Base-by-base conservation (phyloP, 2,113 vertebrate species). In the Chauna torquata region DNA sequence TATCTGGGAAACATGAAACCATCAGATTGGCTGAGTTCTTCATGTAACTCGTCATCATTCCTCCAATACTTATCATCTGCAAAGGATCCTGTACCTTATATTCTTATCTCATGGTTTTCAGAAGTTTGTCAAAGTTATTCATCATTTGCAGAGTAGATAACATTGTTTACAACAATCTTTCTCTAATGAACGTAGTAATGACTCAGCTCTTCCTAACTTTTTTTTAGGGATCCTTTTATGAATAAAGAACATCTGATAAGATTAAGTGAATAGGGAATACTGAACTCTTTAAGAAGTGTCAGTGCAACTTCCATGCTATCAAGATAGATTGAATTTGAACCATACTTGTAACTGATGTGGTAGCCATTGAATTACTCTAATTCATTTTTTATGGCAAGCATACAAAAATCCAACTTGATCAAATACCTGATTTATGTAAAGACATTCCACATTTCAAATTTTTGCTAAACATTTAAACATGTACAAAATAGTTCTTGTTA, bases 11-110 rank as follows among this genome's bases (percentile, higher is more conserved):
- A 9, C 0, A 0, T 9, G 20, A 52, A 45, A 9, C 18, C 28
- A 62, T 36, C 17, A 0, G 0, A 7, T 70, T 3, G 3, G 12
- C 18, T 30, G 32, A 77, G 12, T 16, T 70, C 36, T 68, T 69
- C 18, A 54, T 23, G 19, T 13, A 77, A 45, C 24, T 54, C 22
- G 42, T 54, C 20, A 77, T 12, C 32, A 30, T 72, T 77, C 30
- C 30, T 65, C 20, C 24, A 82, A 58, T 30, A n/a, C 8, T 44
- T 42, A 36, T 5, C 24, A 52, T 40, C 19, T n/a, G 25, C 50
- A 82, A 34, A 8, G 49, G n/a, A 19, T 82, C 5, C 8, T 61
- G 2, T 62, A 49, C 6, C 3, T 74, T 57, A 45, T 30, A 52
- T 11, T 58, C 19, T 57, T 13, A 70, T 12, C 6, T 6, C 12